Evolutionary conservation across 2,888 invertebrate genomes (phyloP), one percentile per base, ranked within the genome.

Genomic region (Synergus laeviventris): DNA sequence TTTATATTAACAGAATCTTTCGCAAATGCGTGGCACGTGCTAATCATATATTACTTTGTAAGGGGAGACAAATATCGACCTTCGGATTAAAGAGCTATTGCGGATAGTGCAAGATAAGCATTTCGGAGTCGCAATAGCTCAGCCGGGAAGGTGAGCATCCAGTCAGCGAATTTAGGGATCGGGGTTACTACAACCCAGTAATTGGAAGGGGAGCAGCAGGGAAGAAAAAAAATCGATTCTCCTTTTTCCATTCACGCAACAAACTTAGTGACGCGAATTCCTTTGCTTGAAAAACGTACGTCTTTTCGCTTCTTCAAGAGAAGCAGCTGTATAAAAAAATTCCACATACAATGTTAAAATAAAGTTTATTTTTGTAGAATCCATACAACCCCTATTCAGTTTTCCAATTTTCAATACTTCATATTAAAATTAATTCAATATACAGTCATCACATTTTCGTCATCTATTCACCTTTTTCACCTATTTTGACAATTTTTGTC

Each of bases 211-310:
- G 73, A 78, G 64, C 60, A 60, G 73, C 36, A 74, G 73, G 42
- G 45, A 45, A 49, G 74, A 76, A n/a, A 60, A 60, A 60, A 80
- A 81, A 85, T 87, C 87, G 85, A 86, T 87, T 75, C 81, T 16
- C 76, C 76, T 77, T 87, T 85, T 86, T 86, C 85, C 86, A 87
- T 87, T 87, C 86, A 87, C 83, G 66, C 81, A 81, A 74, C 79
- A 38, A 61, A 62, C 62, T 62, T 36, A 38, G 62, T 59, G 18
- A 66, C 21, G 66, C 16, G 42, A 31, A 49, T 70, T 36, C 42
- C 66, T 42, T 66, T 12, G 12, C 2, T 45, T 62, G 38, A 18
- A 38, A 24, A 45, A 12, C 14, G 1, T 49, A 49, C 8, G n/a
- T 70, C 3, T 36, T 49, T 49, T n/a, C 12, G 24, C 49, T 70